Conservation (phyloP, 2,888 invertebrate genomes). For the Dione juno region DNA sequence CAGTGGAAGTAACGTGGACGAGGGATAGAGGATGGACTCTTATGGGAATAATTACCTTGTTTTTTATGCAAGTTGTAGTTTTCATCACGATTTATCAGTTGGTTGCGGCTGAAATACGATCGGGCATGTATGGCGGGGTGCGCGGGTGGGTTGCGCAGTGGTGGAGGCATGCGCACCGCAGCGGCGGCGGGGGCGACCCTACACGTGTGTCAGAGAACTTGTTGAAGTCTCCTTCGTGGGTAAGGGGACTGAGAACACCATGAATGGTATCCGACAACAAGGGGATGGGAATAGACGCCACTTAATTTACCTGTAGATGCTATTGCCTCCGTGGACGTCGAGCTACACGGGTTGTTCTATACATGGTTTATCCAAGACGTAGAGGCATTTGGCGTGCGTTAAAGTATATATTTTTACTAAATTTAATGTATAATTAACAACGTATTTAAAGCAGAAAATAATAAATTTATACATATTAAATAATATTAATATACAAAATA, state of each 20-base stretch:
- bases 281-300: conserved; percentile 36
- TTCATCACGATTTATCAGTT: conserved; percentile 73
- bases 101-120: conserved; percentile 67
- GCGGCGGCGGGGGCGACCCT: conserved; percentile 45
- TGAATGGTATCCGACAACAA: conserved; percentile 38
- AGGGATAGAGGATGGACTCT: conserved; percentile 42
- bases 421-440: neutral
- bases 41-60: conserved; percentile 65
- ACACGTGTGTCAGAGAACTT: conserved; percentile 45
- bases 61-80: conserved; percentile 55
- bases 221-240: conserved; percentile 41
- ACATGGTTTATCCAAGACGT: neutral
- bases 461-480: neutral
- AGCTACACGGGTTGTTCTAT: neutral
- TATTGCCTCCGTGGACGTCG: neutral
- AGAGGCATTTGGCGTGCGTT: neutral
- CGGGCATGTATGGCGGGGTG: conserved; percentile 61
- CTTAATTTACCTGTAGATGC: conserved; percentile 11
- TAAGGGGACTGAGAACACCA: conserved; percentile 42
- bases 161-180: conserved; percentile 51
- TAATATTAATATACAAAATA: neutral
- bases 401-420: neutral
- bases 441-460: neutral
- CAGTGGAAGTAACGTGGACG: neutral
- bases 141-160: conserved; percentile 68